These are phyloP conservation scores for Lordiphosa collinella DNA, from an alignment of 1,140 invertebrate genomes.

Conservation along the genomic window DNA sequence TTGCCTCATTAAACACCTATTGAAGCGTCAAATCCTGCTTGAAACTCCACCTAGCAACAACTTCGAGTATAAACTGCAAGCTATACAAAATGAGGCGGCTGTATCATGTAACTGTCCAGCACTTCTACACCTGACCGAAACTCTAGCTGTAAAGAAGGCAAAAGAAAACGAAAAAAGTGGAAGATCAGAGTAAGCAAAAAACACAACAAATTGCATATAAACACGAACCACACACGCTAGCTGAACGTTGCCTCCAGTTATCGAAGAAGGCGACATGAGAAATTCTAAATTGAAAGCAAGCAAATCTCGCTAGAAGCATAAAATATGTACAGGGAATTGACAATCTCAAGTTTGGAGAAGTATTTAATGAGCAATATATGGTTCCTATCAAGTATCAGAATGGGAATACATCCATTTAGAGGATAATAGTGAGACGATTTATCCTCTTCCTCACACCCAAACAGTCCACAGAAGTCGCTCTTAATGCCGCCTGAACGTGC, in stretches of 20 bases:
- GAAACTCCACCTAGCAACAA: neutral
- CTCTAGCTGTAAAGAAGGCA: neutral
- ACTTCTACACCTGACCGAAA: constrained; percentile 18
- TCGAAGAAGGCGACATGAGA: constrained; percentile 23
- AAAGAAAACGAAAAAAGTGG: constrained; percentile 1
- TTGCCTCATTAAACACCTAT: neutral
- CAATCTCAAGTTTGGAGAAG: too few species aligned
- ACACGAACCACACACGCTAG: constrained; percentile 2
- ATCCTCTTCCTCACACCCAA: too few species aligned
- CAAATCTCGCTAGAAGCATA: too few species aligned
- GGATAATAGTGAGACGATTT: too few species aligned
- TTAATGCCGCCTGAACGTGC: too few species aligned
- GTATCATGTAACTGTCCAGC: constrained; percentile 8
- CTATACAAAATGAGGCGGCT: neutral
- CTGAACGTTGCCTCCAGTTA: constrained; percentile 1
- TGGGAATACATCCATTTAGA: too few species aligned
- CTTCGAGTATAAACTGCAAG: neutral
- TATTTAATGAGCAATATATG: too few species aligned
- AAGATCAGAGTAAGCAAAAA: constrained; percentile 29
- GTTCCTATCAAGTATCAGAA: too few species aligned
- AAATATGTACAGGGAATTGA: too few species aligned
- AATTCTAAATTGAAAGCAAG: constrained; percentile 25
- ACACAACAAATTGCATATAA: constrained; percentile 23
- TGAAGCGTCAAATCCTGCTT: neutral
- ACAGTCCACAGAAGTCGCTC: too few species aligned